phyloP scores from a whole-genome alignment of 2,113 vertebrate genomes.

The Gadus chalcogrammus region DNA sequence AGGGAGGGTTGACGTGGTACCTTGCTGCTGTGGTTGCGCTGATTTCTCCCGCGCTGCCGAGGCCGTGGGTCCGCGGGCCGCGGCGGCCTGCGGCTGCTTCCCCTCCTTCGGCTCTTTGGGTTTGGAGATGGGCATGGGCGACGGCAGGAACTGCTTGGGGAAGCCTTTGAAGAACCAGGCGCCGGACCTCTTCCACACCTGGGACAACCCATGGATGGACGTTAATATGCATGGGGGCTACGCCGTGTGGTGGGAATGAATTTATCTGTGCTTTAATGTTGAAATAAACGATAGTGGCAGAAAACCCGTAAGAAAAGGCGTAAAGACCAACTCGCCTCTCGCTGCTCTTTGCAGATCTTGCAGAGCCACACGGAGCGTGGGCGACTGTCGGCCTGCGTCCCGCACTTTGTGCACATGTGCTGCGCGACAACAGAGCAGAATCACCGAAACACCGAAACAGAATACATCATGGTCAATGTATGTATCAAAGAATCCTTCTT shows the following conservation, averaged over 20 bases:
- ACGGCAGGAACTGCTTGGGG: constrained; percentile 89
- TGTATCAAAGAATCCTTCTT: too few species aligned
- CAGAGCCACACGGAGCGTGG: constrained; percentile 91
- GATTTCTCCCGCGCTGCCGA: constrained; percentile 45
- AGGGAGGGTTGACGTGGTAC: constrained; percentile 24
- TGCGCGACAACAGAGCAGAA: constrained; percentile 44
- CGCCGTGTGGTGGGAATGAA: too few species aligned
- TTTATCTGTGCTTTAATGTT: neutral
- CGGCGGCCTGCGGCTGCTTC: constrained; percentile 8
- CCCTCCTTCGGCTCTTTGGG: constrained; percentile 53
- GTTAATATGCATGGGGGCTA: too few species aligned
- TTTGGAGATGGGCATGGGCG: constrained; percentile 87
- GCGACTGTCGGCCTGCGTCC: constrained; percentile 83
- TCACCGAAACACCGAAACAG: too few species aligned
- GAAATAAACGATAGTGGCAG: neutral
- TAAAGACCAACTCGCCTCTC: constrained; percentile 80
- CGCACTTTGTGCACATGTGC: constrained; percentile 94
- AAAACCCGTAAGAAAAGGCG: too few species aligned
- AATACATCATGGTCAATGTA: too few species aligned
- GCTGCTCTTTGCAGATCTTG: constrained; percentile 95
- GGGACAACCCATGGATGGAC: neutral
- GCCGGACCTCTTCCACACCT: constrained; percentile 98
- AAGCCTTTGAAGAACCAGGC: constrained; percentile 99
- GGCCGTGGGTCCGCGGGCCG: neutral
- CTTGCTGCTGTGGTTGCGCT: constrained; percentile 39